These are phyloP conservation scores for Xanthia icteritia DNA, from an alignment of 2,888 invertebrate genomes.

Conservation along the genomic window DNA sequence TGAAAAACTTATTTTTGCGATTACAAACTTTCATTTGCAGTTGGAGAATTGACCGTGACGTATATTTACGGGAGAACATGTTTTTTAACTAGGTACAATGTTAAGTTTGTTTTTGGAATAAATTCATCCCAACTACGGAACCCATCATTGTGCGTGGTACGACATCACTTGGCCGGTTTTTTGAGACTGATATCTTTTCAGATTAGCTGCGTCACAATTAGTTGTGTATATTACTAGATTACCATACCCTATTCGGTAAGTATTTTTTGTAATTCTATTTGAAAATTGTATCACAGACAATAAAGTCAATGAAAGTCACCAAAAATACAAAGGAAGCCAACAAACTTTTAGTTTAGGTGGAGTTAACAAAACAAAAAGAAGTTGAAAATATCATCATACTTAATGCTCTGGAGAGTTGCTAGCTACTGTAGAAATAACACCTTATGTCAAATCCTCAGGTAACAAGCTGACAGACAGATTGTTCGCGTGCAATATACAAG, in stretches of 20 bases:
- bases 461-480: conserved; percentile 65
- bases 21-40: no score
- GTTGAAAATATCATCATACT: conserved; percentile 51
- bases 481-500: conserved; percentile 59
- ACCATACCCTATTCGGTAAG: neutral
- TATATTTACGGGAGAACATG: no score
- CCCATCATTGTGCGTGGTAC: no score
- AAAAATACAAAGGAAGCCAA: conserved; percentile 19
- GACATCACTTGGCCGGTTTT: no score
- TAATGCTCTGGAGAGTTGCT: conserved; percentile 55
- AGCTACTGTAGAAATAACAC: conserved; percentile 51
- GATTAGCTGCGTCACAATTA: neutral
- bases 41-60: no score
- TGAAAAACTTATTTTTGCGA: no score
- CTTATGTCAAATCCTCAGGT: conserved; percentile 55
- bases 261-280: neutral
- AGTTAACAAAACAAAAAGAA: conserved; percentile 49
- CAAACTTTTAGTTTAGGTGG: conserved; percentile 39
- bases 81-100: no score
- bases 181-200: neutral
- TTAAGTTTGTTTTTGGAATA: no score
- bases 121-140: no score
- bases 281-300: neutral
- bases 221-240: neutral
- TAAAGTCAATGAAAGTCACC: conserved; percentile 7